Base-by-base conservation (phyloP, 2,113 vertebrate genomes). In the Xiphophorus couchianus region DNA sequence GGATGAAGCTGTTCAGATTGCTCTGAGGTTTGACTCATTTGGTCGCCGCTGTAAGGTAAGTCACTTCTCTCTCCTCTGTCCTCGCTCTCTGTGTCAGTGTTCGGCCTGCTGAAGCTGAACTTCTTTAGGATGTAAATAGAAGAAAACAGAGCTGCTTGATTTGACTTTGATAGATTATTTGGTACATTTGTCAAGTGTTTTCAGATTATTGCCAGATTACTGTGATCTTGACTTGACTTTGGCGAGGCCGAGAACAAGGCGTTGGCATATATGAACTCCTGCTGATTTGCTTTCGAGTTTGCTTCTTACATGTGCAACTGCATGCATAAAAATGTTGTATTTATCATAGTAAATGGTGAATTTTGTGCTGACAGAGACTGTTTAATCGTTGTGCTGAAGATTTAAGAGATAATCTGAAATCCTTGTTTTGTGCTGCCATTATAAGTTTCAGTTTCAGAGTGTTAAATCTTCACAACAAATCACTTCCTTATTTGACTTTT, bases 201-300 rank as follows among this genome's bases (percentile, higher is more conserved):
- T 71, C 5, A 62, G 69, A 76, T 81, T 58, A 25, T 75, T 9
- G 8, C 5, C n/a, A 17, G 35, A 70, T 42, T 1, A 17, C 75
- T 35, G 28, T 91, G 90, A 89, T 91, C 86, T 86, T 92, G 84
- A 88, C 29, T 83, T 90, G 89, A 93, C 92, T 91, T 91, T 93
- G 89, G 69, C 70, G 54, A 54, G 85, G 79, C 83, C 78, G 77
- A 30, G 64, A 60, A 22, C 63, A 25, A 63, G 74, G 70, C 64
- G 64, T 76, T 68, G 62, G 62, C 39, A 62, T 30, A 60, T 22
- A 10, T 4, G 10, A 28, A 58, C 62, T 30, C 33, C n/a, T 71
- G 35, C 15, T 51, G 39, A 0, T 5, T 72, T 42, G 27, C 73
- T 76, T 81, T 54, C 35, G 64, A 12, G 37, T 5, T 72, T 71